Evolutionary conservation across 2,888 invertebrate genomes (phyloP).

Genomic region (Dione vanillae): DNA sequence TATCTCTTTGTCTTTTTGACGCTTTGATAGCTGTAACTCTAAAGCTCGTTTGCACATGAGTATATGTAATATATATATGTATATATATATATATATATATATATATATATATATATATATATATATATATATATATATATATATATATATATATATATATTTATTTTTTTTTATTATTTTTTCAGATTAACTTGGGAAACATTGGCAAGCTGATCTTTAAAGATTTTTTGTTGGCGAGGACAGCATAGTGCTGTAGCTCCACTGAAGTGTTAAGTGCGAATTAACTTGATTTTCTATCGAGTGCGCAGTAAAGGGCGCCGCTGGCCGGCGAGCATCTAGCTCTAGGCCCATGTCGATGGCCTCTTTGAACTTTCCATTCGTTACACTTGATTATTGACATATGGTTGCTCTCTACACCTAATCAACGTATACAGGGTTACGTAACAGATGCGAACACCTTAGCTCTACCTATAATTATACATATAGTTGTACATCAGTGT

Average conservation of each 20-base stretch:
- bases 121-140: too few species aligned
- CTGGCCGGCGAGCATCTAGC: slow-evolving; percentile 50
- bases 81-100: too few species aligned
- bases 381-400: slow-evolving; percentile 78
- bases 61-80: too few species aligned
- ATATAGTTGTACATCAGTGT: neutral
- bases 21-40: slow-evolving; percentile 43
- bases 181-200: neutral
- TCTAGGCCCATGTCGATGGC: slow-evolving; percentile 63
- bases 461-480: neutral
- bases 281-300: slow-evolving; percentile 70
- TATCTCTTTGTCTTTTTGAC: slow-evolving; percentile 64
- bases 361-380: slow-evolving; percentile 79
- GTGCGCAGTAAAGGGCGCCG: slow-evolving; percentile 64
- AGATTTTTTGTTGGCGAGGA: slow-evolving; percentile 39
- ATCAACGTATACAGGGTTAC: slow-evolving; percentile 55
- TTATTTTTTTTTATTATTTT: neutral
- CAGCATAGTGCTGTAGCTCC: slow-evolving; percentile 52
- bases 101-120: too few species aligned
- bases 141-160: too few species aligned
- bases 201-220: slow-evolving; percentile 17
- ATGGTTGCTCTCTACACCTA: slow-evolving; percentile 56
- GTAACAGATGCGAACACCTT: slow-evolving; percentile 53
- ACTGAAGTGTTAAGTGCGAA: slow-evolving; percentile 61
- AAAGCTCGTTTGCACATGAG: slow-evolving; percentile 4